Base-by-base conservation (phyloP, 2,113 vertebrate genomes). In the Calyptomena viridis region DNA sequence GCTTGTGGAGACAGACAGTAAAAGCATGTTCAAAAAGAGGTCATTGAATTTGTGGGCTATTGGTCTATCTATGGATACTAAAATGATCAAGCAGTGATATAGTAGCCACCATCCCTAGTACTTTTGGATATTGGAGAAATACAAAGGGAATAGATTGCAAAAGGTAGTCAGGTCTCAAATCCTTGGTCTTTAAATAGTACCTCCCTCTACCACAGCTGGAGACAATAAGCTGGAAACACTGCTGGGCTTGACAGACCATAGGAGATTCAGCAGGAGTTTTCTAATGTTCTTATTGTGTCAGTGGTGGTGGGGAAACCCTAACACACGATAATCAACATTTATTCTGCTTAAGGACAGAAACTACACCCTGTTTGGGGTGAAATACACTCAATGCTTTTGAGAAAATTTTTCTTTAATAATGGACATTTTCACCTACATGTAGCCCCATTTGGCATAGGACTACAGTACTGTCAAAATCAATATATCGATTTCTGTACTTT, bases 11-110 rank as follows among this genome's bases (percentile, higher is more conserved):
- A 64, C 2, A n/a, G 39, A 58, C 9, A 44, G 19, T 11, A 40
- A 28, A 46, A 91, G 40, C 11, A 46, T 17, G 8, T 74, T 90
- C n/a, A 55, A 21, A 81, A 77, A 37, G 35, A 71, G 9, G 5
- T 0, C 40, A 35, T 59, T 0, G 0, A 63, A 71, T 55, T 19
- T 47, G 44, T 27, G 14, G 31, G 14, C 27, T 33, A 9, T 7
- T 74, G 22, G 11, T 50, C 40, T 35, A 39, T 9, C 42, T 33
- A 66, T 18, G 5, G 55, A 60, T 47, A 63, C 27, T n/a, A 67
- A 72, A 87, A 63, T 14, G 33, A 84, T 17, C 31, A 63, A 39
- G 64, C 12, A 27, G 30, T 28, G 12, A 52, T 37, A 80, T 3
- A 21, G 22, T 42, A 20, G 50, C 9, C 24, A 47, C 20, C 33